These are phyloP conservation scores for Dolichallabes microphthalmus DNA, from an alignment of 2,113 vertebrate species.

Conservation along the genomic window DNA sequence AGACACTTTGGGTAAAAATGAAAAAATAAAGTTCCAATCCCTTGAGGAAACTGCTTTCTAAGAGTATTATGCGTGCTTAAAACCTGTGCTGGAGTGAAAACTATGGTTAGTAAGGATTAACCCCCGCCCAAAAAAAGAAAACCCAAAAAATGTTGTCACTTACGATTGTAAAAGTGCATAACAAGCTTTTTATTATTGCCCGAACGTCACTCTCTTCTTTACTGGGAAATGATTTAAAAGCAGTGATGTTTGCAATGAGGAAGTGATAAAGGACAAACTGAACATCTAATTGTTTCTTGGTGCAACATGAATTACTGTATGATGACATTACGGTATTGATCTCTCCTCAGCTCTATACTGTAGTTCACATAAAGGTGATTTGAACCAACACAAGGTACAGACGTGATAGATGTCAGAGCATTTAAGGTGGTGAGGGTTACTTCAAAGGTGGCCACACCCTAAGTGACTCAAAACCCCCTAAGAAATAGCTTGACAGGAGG, in stretches of 20 bases:
- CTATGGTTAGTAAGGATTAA: neutral
- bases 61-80: neutral
- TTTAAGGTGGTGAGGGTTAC: neutral
- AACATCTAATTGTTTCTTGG: neutral
- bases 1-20: neutral
- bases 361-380: neutral
- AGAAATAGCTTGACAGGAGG: neutral
- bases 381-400: neutral
- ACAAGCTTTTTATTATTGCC: neutral
- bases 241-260: neutral
- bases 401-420: neutral
- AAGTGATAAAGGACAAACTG: neutral
- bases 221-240: neutral
- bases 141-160: too few relatives aligned
- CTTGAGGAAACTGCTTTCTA: neutral
- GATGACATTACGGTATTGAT: neutral
- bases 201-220: neutral
- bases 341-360: neutral
- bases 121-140: too few relatives aligned
- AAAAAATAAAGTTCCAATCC: too few relatives aligned
- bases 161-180: neutral
- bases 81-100: neutral
- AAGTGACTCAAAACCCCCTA: neutral
- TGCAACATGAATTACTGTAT: neutral
- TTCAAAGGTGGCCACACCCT: constrained; percentile 14